These are phyloP conservation scores for Orthonevra nobilis DNA, from an alignment of 2,888 invertebrate genomes.

Conservation along the genomic window DNA sequence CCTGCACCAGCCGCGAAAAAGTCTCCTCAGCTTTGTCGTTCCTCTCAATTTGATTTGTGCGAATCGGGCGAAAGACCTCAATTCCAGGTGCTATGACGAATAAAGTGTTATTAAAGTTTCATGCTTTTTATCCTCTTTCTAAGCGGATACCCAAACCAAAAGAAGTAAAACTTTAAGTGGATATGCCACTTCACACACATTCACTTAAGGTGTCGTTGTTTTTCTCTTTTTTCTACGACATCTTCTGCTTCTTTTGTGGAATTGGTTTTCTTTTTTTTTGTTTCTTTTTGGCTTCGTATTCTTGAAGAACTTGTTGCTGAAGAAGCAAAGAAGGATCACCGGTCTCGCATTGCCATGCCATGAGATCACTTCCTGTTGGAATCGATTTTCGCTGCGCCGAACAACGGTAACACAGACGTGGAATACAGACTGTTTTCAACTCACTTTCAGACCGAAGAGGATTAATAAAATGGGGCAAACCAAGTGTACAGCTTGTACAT, in stretches of 20 bases:
- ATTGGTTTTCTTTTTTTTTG: constrained; percentile 5
- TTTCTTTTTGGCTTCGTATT: not conserved
- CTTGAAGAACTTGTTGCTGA: constrained; percentile 47
- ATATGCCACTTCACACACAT: constrained; percentile 46
- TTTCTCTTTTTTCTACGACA: constrained; percentile 1
- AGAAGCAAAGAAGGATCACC: not conserved
- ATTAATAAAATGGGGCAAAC: constrained; percentile 55
- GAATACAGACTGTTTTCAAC: not conserved
- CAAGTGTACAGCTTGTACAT: constrained; percentile 17
- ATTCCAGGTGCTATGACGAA: constrained; percentile 53
- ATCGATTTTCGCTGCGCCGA: constrained; percentile 46
- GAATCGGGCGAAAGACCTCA: constrained; percentile 46
- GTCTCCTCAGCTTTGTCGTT: not conserved
- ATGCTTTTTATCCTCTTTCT: not conserved
- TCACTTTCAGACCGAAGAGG: constrained; percentile 52
- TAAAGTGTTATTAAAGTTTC: constrained; percentile 41
- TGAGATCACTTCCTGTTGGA: constrained; percentile 66
- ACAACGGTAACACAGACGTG: constrained; percentile 27
- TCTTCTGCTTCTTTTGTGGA: constrained; percentile 4
- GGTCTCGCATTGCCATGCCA: constrained; percentile 43
- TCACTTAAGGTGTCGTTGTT: constrained; percentile 47
- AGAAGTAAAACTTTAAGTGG: constrained; percentile 50
- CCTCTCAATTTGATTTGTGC: constrained; percentile 15
- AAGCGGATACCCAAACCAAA: constrained; percentile 17
- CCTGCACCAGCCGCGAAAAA: not conserved